Evolutionary conservation across 2,113 vertebrate genomes (phyloP), one percentile per base, ranked within the genome.

Genomic region (Pachyramphus minor): DNA sequence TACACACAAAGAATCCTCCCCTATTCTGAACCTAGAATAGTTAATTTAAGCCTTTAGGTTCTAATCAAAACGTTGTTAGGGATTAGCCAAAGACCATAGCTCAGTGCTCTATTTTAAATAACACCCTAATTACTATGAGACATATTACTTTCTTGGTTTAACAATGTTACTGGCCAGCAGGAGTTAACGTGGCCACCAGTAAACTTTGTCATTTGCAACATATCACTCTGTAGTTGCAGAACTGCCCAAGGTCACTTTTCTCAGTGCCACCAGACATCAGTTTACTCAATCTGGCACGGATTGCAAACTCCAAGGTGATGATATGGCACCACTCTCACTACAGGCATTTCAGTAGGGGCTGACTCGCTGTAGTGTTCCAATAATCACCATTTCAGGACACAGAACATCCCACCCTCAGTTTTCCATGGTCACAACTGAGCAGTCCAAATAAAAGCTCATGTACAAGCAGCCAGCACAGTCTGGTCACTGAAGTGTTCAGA

Each of bases 211-310:
- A 94, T 93, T 93, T 95, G 60, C 87, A 94, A 81, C 78, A 35
- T 37, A 91, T 6, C 62, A 45, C 76, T 75, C 79, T 58, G 50
- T 5, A 81, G 87, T 42, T 76, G 73, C 52, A 90, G 93, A 82
- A 67, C 91, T 74, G 93, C 94, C 89, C 96, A 95, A 97, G 97
- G 97, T 96, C 95, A 96, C 55, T 91, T 50, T 41, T 76, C 75
- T 71, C 69, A 86, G 53, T 74, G 84, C 81, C 91, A 91, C 84
- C 95, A 89, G 78, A 90, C 85, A 86, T 73, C 75, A 80, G 84
- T 35, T 68, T 91, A 89, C 95, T 96, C 59, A 67, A 95, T 77
- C 91, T 94, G 93, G 93, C 93, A 96, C 64, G n/a, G 76, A 75
- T 24, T 94, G 92, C 92, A 84, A 93, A 95, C 81, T 78, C 92